phyloP scores from a whole-genome alignment of 2,113 vertebrate genomes.

The Prolemur simus region DNA sequence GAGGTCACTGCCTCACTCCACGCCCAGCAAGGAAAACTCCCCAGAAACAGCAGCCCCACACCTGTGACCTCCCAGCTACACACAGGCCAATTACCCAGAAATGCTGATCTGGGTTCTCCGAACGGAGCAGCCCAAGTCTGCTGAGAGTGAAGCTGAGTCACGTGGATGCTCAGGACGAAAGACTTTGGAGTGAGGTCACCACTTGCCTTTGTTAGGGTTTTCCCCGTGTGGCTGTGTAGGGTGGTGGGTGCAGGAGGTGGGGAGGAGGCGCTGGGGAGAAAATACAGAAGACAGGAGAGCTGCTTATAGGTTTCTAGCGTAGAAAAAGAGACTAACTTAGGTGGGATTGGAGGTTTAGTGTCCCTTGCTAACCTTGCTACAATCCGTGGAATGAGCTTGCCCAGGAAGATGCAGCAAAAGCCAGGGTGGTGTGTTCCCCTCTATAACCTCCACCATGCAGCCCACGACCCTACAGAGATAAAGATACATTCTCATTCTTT shows the following conservation, averaged over 20 bases:
- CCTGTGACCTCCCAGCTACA: background rate
- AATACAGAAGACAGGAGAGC: background rate
- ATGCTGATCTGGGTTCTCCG: background rate
- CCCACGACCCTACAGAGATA: background rate
- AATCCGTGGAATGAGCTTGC: background rate
- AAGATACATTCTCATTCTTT: background rate
- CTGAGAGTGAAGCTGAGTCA: background rate
- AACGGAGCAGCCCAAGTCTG: background rate
- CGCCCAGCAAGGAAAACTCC: background rate
- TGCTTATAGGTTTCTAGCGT: background rate
- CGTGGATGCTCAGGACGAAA: background rate
- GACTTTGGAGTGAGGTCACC: background rate
- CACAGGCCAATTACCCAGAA: background rate
- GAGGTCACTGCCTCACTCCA: background rate
- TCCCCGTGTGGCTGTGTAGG: background rate
- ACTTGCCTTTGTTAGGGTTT: background rate
- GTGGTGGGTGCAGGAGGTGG: background rate
- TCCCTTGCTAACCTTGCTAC: background rate
- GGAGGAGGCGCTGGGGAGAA: background rate
- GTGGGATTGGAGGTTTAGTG: background rate
- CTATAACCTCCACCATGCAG: background rate
- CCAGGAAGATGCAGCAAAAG: background rate
- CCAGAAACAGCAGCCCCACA: background rate
- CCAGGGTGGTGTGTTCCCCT: background rate
- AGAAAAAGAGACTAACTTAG: background rate